A percentile compares a stretch with the other conserved stretches of the same genome.
Conservation (phyloP, 2,113 vertebrate genomes). For the Phyllopteryx taeniolatus region DNA sequence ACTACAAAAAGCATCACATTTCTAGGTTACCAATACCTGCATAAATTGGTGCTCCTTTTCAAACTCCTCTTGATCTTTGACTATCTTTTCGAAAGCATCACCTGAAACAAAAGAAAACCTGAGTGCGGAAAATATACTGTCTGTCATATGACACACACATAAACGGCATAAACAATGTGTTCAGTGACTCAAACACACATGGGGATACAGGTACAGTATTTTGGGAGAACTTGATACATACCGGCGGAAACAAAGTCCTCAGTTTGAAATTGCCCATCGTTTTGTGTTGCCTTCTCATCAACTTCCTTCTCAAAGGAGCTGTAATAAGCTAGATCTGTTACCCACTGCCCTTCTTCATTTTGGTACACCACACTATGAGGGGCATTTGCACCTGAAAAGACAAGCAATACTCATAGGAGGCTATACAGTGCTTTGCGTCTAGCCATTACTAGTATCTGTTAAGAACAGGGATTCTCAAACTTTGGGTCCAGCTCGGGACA, state of each 20-base stretch:
- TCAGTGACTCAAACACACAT: background rate
- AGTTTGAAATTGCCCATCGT: constrained; percentile 49
- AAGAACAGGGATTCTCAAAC: too few relatives aligned
- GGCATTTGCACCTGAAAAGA: constrained; percentile 57
- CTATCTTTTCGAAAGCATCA: constrained; percentile 84
- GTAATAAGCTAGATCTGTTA: constrained; percentile 95
- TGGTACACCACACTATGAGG: constrained; percentile 85
- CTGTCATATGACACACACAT: background rate
- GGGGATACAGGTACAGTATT: background rate
- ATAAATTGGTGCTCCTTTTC: constrained; percentile 87
- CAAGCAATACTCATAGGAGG: background rate
- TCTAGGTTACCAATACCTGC: constrained; percentile 74
- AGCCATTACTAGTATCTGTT: too few relatives aligned
- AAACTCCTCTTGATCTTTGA: constrained; percentile 87
- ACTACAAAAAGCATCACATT: background rate
- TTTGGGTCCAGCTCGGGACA: too few relatives aligned
- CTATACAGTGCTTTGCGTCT: too few relatives aligned
- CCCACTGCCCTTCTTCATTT: constrained; percentile 94
- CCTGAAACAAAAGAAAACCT: constrained; percentile 59
- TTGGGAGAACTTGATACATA: constrained; percentile 60
- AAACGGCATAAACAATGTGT: background rate
- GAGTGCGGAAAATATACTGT: background rate
- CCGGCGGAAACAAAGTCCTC: constrained; percentile 85
- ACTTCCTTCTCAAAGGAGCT: constrained; percentile 86
- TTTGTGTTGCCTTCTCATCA: constrained; percentile 59